Percentiles rank a stretch among this genome's conserved stretches.
phyloP scores from a whole-genome alignment of 2,888 invertebrate genomes.

The Drosophila multiciliata region DNA sequence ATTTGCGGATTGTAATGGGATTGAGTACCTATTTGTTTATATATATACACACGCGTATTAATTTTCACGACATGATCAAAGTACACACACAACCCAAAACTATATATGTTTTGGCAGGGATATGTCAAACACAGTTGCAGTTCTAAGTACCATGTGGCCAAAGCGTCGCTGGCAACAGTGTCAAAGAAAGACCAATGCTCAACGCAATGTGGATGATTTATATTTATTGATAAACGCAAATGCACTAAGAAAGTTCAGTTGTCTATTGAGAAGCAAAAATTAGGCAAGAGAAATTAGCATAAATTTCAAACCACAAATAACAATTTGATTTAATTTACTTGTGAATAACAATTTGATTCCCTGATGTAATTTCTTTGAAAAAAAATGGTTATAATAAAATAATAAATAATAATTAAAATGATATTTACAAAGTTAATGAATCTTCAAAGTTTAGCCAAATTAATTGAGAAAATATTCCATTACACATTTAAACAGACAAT shows the following conservation, averaged over 20 bases:
- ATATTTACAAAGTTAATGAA: not conserved
- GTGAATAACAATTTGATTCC: not conserved
- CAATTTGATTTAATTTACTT: not conserved
- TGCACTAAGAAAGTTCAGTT: slow-evolving; percentile 31
- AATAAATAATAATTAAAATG: not conserved
- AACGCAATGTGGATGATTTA: slow-evolving; percentile 64
- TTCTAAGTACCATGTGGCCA: slow-evolving; percentile 1
- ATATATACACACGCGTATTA: slow-evolving; percentile 9
- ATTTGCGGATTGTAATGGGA: slow-evolving; percentile 50
- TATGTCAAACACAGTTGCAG: slow-evolving; percentile 5
- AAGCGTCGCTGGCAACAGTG: slow-evolving; percentile 42
- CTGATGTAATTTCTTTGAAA: not conserved
- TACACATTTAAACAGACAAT: not conserved
- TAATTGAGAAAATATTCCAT: not conserved
- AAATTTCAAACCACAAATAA: not conserved
- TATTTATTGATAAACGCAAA: slow-evolving; percentile 22
- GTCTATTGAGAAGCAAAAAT: not conserved
- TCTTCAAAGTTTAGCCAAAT: not conserved
- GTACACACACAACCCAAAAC: slow-evolving; percentile 37
- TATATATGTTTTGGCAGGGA: not conserved
- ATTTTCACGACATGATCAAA: slow-evolving; percentile 45
- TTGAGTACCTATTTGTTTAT: slow-evolving; percentile 57
- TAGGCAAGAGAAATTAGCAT: not conserved
- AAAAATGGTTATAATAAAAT: not conserved
- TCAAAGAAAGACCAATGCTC: slow-evolving; percentile 15